These are phyloP conservation scores for Bujurquina vittata DNA, from an alignment of 2,113 vertebrate genomes.

Conservation along the genomic window DNA sequence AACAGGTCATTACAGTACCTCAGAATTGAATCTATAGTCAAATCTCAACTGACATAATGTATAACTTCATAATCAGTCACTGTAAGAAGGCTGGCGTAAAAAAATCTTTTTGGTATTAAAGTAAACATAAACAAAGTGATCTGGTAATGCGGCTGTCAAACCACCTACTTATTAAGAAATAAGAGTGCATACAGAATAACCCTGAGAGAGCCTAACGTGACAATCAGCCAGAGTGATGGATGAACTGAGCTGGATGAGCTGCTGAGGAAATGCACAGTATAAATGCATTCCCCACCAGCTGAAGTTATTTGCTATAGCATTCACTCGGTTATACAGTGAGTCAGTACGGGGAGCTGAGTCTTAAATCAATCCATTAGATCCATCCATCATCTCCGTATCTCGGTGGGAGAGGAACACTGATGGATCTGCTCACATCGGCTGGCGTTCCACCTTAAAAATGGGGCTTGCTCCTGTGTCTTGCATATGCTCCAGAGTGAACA, in stretches of 20 bases:
- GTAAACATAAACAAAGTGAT: slow-evolving; percentile 34
- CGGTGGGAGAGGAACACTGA: slow-evolving; percentile 72
- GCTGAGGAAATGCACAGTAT: slow-evolving; percentile 42
- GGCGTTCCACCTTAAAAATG: slow-evolving; percentile 58
- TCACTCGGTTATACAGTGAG: slow-evolving; percentile 66
- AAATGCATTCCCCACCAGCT: slow-evolving; percentile 40
- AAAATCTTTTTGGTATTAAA: not conserved
- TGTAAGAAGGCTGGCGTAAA: not conserved
- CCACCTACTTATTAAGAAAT: slow-evolving; percentile 57
- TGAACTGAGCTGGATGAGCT: slow-evolving; percentile 46
- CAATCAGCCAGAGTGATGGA: slow-evolving; percentile 68
- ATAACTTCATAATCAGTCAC: slow-evolving; percentile 15
- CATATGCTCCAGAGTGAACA: not conserved
- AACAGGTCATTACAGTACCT: not conserved
- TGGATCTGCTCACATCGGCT: slow-evolving; percentile 66
- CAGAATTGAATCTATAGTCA: not conserved
- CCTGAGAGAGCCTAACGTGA: slow-evolving; percentile 45
- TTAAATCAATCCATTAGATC: slow-evolving; percentile 77
- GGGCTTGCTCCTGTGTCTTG: slow-evolving; percentile 24
- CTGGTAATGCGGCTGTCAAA: slow-evolving; percentile 35
- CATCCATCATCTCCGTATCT: slow-evolving; percentile 78
- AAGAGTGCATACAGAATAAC: slow-evolving; percentile 60
- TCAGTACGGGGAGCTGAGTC: slow-evolving; percentile 56
- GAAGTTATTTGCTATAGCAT: slow-evolving; percentile 57
- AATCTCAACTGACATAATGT: not conserved